Evolutionary conservation across 2,888 invertebrate species (phyloP).

Genomic region (Cepaea hortensis): DNA sequence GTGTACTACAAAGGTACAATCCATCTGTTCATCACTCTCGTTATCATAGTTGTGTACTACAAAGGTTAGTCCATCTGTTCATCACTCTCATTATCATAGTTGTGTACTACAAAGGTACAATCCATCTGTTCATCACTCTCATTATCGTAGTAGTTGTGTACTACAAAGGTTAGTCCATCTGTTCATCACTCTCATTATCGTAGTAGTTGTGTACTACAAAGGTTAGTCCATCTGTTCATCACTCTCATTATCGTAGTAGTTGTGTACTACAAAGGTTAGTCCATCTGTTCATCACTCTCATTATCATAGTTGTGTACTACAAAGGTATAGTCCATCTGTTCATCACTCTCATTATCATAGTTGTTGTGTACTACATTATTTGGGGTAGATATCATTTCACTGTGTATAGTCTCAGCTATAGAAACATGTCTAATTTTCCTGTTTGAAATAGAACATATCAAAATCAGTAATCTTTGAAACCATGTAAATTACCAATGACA

Average conservation of each 20-base stretch:
- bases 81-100: constrained; percentile 51
- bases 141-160: constrained; percentile 94
- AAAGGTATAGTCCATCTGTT: no score
- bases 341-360: no score
- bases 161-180: constrained; percentile 83
- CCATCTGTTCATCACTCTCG: no score
- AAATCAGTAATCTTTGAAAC: no score
- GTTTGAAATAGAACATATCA: no score
- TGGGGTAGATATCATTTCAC: no score
- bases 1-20: no score
- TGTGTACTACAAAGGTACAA: constrained; percentile 92
- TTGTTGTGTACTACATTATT: no score
- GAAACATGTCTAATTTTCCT: background rate
- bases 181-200: constrained; percentile 59
- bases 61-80: no score
- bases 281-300: constrained; percentile 58
- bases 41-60: no score
- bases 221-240: constrained; percentile 77
- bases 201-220: constrained; percentile 84
- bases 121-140: constrained; percentile 88
- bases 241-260: background rate
- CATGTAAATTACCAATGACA: no score
- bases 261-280: constrained; percentile 84
- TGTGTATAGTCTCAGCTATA: background rate
- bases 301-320: no score